Conservation (phyloP, 2,888 invertebrate species). For the Bellardia bayeri region DNA sequence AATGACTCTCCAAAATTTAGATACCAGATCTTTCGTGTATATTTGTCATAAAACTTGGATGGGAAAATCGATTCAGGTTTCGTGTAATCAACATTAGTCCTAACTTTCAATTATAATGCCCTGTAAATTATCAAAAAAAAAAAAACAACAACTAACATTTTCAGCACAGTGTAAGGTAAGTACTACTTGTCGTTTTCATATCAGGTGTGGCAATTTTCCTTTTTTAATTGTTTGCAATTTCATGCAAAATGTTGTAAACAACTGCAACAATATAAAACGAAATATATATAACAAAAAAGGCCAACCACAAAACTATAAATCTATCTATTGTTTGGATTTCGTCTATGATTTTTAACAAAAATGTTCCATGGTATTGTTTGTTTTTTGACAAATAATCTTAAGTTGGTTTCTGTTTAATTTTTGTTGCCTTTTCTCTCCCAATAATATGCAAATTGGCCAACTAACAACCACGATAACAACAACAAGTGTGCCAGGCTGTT, state of each 20-base stretch:
- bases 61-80: too few relatives aligned
- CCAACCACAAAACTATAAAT: slow-evolving; percentile 38
- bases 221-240: slow-evolving; percentile 67
- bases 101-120: too few relatives aligned
- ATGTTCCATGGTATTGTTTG: slow-evolving; percentile 53
- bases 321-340: slow-evolving; percentile 53
- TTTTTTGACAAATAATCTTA: slow-evolving; percentile 71
- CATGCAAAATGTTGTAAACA: slow-evolving; percentile 9
- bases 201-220: slow-evolving; percentile 67
- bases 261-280: slow-evolving; percentile 17
- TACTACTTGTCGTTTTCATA: slow-evolving; percentile 45
- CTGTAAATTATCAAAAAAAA: too few relatives aligned
- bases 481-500: slow-evolving; percentile 65
- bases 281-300: slow-evolving; percentile 9
- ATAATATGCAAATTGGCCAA: slow-evolving; percentile 65
- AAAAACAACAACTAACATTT: background rate
- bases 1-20: too few relatives aligned
- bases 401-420: slow-evolving; percentile 34
- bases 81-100: too few relatives aligned
- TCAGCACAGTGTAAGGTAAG: background rate
- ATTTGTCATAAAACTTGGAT: too few relatives aligned
- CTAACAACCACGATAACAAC: slow-evolving; percentile 38
- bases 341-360: slow-evolving; percentile 53
- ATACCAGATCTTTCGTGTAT: too few relatives aligned
- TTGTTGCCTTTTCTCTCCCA: slow-evolving; percentile 5